These are phyloP conservation scores for Erinaceus europaeus DNA, from an alignment of 2,113 vertebrate species.

Conservation along the genomic window DNA sequence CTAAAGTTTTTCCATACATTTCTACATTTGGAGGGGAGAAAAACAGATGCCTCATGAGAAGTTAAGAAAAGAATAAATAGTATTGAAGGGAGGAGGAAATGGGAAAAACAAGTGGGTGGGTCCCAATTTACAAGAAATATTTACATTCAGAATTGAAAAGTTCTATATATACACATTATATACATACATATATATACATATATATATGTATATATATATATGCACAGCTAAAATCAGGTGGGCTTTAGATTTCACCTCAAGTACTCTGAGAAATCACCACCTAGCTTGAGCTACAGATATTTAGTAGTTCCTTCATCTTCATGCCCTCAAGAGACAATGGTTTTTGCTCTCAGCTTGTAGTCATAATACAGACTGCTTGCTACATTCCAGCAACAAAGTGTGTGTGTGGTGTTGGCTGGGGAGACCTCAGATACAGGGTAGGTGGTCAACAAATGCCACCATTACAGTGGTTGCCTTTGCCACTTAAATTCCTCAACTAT, in stretches of 20 bases:
- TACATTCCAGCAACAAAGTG: not conserved
- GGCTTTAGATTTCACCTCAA: constrained; percentile 48
- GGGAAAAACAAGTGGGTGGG: not conserved
- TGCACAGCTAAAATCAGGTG: constrained; percentile 13
- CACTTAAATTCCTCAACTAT: not conserved
- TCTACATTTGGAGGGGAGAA: constrained; percentile 52
- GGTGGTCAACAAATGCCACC: not conserved
- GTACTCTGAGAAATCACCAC: constrained; percentile 29
- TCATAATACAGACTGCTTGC: not conserved
- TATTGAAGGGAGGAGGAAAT: constrained; percentile 45
- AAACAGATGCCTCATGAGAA: constrained; percentile 61
- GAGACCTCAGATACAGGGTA: not conserved
- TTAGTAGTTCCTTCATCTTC: constrained; percentile 43
- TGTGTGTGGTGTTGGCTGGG: not conserved
- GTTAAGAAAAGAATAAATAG: constrained; percentile 78
- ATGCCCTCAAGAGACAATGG: not conserved
- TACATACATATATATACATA: constrained; percentile 68
- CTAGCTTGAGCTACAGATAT: constrained; percentile 35
- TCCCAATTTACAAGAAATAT: constrained; percentile 76
- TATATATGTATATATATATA: constrained; percentile 69
- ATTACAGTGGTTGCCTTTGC: not conserved
- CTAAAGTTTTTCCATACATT: constrained; percentile 56
- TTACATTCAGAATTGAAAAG: constrained; percentile 79
- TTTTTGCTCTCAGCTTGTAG: not conserved
- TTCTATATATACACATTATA: constrained; percentile 76